These are phyloP conservation scores for Rhabdomys dilectus DNA, from an alignment of 2,113 vertebrate genomes.

Conservation along the genomic window DNA sequence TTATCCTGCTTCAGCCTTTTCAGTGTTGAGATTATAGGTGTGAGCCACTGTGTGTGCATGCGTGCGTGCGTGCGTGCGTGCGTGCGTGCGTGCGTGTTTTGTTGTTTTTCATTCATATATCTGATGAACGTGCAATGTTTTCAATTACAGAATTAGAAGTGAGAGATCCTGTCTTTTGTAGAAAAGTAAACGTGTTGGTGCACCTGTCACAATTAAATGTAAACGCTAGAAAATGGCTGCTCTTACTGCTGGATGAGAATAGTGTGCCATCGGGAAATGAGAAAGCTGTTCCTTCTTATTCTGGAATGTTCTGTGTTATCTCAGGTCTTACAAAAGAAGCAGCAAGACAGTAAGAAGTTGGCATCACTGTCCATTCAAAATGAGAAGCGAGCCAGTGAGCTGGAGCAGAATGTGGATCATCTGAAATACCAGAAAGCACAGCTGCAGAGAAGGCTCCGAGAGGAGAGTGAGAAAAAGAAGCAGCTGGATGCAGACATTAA, in stretches of 20 bases:
- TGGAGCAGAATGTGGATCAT: constrained; percentile 90
- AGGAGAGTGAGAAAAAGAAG: constrained; percentile 87
- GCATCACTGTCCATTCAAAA: constrained; percentile 89
- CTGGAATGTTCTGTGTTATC: constrained; percentile 72
- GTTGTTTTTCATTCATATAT: neutral
- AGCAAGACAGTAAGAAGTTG: constrained; percentile 88
- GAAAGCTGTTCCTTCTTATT: constrained; percentile 40
- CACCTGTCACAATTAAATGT: constrained; percentile 29
- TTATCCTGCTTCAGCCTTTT: neutral
- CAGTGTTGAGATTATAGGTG: neutral
- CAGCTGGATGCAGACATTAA: constrained; percentile 87
- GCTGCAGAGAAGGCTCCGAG: constrained; percentile 87
- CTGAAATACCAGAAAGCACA: constrained; percentile 90
- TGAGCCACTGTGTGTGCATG: neutral
- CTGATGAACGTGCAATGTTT: constrained; percentile 11
- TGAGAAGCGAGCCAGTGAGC: constrained; percentile 87
- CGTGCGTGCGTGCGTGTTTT: neutral
- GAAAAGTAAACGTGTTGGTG: constrained; percentile 20
- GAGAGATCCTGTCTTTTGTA: neutral
- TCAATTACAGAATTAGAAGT: constrained; percentile 36
- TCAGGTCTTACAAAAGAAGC: constrained; percentile 88
- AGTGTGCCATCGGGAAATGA: constrained; percentile 15
- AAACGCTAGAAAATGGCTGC: constrained; percentile 7
- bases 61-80: neutral
- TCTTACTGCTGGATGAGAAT: constrained; percentile 5